These are phyloP conservation scores for Setophaga petechia DNA, from an alignment of 2,113 vertebrate species.

Conservation along the genomic window DNA sequence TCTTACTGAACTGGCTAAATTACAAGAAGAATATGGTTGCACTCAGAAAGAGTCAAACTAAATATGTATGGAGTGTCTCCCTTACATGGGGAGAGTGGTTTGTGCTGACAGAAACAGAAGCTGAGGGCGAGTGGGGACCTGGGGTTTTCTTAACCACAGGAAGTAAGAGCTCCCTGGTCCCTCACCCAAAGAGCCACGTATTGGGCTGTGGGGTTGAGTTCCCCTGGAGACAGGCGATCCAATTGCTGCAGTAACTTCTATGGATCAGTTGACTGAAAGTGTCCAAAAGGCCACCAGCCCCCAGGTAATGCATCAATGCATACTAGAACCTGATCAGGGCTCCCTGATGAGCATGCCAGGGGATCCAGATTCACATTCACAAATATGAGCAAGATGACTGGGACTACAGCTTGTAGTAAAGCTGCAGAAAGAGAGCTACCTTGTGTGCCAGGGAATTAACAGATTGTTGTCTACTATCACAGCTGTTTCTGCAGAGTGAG, in stretches of 20 bases:
- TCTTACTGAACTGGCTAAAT: neutral
- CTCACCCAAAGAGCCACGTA: neutral
- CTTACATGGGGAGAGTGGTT: neutral
- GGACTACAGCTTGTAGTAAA: neutral
- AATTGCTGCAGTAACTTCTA: neutral
- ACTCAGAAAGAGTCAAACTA: neutral
- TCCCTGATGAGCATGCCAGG: accelerated
- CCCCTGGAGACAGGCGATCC: neutral
- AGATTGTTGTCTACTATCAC: neutral
- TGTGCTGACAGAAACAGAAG: neutral
- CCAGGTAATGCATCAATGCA: accelerated
- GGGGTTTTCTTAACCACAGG: neutral
- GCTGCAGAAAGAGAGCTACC: neutral
- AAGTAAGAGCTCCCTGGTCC: neutral
- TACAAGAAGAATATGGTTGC: neutral
- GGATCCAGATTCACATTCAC: neutral
- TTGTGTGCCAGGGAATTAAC: neutral
- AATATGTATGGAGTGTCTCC: neutral
- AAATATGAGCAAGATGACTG: neutral
- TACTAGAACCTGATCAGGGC: neutral
- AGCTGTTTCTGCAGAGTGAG: neutral
- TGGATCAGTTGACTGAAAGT: neutral
- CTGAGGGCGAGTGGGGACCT: neutral
- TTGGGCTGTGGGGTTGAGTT: neutral
- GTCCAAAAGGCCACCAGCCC: neutral